Percentiles rank a stretch among this genome's conserved stretches.
phyloP scores from a whole-genome alignment of 2,113 vertebrate species.

The Anolis sagrei region DNA sequence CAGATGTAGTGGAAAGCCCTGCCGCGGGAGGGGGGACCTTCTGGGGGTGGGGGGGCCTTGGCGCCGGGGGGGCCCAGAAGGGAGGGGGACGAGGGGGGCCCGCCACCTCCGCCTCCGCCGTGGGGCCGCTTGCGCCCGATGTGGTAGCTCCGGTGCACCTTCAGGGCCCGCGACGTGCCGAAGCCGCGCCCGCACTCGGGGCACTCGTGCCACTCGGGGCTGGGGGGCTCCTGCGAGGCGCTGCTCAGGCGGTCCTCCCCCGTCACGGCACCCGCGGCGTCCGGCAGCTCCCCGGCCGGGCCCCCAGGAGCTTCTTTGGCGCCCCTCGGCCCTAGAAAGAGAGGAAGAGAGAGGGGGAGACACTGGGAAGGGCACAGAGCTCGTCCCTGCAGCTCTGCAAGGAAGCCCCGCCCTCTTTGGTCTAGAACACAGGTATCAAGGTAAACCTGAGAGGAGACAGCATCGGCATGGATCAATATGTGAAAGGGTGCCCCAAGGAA shows the following conservation, averaged over 20 bases:
- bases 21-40: neutral
- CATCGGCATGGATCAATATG: too few species aligned
- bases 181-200: constrained; percentile 33
- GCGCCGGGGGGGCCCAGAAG: neutral
- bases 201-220: constrained; percentile 41
- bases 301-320: constrained; percentile 3
- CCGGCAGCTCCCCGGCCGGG: neutral
- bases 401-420: too few species aligned
- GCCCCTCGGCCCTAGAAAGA: constrained; percentile 4
- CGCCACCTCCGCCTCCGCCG: neutral
- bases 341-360: neutral
- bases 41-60: neutral
- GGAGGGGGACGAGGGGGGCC: neutral
- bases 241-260: constrained; percentile 25
- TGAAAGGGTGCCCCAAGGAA: too few species aligned
- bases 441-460: too few species aligned
- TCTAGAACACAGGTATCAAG: too few species aligned
- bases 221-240: constrained; percentile 11
- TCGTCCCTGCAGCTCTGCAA: too few species aligned
- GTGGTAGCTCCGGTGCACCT: constrained; percentile 46
- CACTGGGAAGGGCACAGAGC: too few species aligned
- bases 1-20: constrained; percentile 47
- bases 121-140: constrained; percentile 41
- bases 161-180: constrained; percentile 36
- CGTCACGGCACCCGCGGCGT: neutral